Evolutionary conservation across 2,888 invertebrate species (phyloP).

Genomic region (Epistrophella euchroma): DNA sequence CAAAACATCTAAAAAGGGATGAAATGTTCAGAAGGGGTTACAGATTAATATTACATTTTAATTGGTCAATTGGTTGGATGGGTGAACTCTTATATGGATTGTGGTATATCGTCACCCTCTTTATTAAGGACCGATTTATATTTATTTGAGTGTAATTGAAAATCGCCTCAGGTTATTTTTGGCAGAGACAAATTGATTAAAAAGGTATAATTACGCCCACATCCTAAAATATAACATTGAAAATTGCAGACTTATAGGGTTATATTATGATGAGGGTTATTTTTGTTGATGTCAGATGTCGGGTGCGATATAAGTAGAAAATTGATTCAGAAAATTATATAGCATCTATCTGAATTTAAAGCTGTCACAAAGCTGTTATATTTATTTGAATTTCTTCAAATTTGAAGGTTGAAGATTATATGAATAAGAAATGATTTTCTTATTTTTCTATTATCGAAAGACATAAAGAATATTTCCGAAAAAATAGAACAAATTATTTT

Average conservation of each 20-base stretch:
- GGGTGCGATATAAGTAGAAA: neutral
- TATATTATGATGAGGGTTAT: neutral
- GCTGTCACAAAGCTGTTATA: too few species aligned
- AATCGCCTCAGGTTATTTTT: slow-evolving; percentile 57
- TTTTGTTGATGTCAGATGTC: neutral
- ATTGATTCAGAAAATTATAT: neutral
- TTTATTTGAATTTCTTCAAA: too few species aligned
- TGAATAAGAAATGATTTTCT: too few species aligned
- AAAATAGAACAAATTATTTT: too few species aligned
- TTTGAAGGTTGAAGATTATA: too few species aligned
- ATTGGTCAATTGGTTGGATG: slow-evolving; percentile 56
- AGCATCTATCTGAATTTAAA: neutral
- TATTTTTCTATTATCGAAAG: too few species aligned
- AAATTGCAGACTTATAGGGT: neutral
- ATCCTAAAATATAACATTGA: neutral
- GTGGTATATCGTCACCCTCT: neutral
- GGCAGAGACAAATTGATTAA: slow-evolving; percentile 64
- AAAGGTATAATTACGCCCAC: slow-evolving; percentile 43
- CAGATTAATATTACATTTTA: slow-evolving; percentile 40
- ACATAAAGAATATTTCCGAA: too few species aligned
- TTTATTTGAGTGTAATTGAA: slow-evolving; percentile 36
- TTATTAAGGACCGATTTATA: neutral
- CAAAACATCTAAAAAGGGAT: slow-evolving; percentile 24
- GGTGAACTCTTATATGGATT: neutral
- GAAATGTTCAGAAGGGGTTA: neutral